Evolutionary conservation across 2,888 invertebrate species (phyloP).

Genomic region (Caenorhabditis virilis): DNA sequence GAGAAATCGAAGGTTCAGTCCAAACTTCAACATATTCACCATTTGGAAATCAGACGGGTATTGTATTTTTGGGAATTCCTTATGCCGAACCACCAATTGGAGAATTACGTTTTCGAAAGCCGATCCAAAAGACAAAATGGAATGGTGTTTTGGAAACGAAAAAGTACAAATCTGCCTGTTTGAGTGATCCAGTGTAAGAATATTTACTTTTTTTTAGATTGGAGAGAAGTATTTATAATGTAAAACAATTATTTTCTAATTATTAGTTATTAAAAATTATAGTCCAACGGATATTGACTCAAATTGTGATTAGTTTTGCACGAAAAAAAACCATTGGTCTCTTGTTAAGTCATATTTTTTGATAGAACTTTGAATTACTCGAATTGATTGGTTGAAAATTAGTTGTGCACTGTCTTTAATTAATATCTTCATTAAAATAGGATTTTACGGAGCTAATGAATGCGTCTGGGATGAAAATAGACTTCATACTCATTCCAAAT

Average conservation of each 20-base stretch:
- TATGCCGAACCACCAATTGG: conserved; percentile 19
- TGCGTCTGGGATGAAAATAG: too few relatives aligned
- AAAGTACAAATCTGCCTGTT: conserved; percentile 38
- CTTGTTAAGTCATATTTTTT: too few relatives aligned
- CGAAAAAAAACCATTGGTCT: too few relatives aligned
- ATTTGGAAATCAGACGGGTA: conserved; percentile 20
- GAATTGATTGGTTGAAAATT: too few relatives aligned
- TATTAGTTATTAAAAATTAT: conserved; percentile 1
- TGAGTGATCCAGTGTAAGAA: conserved; percentile 18
- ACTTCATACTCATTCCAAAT: too few relatives aligned
- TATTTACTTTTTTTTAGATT: neutral
- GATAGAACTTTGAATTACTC: too few relatives aligned
- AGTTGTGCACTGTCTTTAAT: too few relatives aligned
- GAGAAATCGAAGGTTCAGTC: conserved; percentile 20
- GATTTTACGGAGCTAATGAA: too few relatives aligned
- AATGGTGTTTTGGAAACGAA: conserved; percentile 30
- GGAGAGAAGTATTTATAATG: conserved; percentile 3
- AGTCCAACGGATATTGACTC: neutral
- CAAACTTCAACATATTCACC: conserved; percentile 19
- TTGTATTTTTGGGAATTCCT: conserved; percentile 22
- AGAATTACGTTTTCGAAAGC: conserved; percentile 16
- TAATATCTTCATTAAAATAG: too few relatives aligned
- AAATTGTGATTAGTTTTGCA: too few relatives aligned
- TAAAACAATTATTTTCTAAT: too few relatives aligned
- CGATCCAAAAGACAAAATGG: conserved; percentile 11